Evolutionary conservation across 1,140 invertebrate genomes (phyloP), one percentile per base, ranked within the genome.

Genomic region (Nephotettix cincticeps): DNA sequence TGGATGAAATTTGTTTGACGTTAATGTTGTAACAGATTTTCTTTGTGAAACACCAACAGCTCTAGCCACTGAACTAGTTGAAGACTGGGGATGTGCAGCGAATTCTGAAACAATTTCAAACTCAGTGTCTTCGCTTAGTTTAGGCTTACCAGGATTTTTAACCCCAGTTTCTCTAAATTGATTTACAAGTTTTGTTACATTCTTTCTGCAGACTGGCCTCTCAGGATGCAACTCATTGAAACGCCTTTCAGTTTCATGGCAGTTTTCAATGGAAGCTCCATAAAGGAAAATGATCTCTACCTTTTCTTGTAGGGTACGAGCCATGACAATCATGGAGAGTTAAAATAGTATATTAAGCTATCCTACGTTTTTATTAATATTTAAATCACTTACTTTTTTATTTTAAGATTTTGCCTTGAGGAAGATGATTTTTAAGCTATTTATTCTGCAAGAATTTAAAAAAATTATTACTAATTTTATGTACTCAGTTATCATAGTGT

Each of bases 201-300:
- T 11, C 4, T 4, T 51, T n/a, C 47, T 51, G n/a, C 47, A 9
- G 6, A n/a, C n/a, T 51, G 47, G 17, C n/a, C 4, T 51, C 17
- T 51, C 47, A n/a, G 47, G 47, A n/a, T 51, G 47, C 47, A 51
- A 23, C n/a, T 51, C 17, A 23, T 51, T 51, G n/a, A 51, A 51
- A 51, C 47, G 47, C n/a, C 47, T n/a, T 51, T 4, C 4, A 6
- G 47, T 51, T 51, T 51, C 47, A 51, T 51, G 47, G 4, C 3
- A 51, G 21, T 51, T n/a, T 51, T 51, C 47, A n/a, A 3, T 6
- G 3, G 47, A 51, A 19, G 21, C 17, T 19, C 47, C 17, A n/a
- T 11, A 51, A 51, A 51, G 47, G 19, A 51, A 51, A 51, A 51
- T 51, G 3, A 51, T 51, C 21, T 51, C 47, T 19, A 51, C 47